Conservation (phyloP, 2,888 invertebrate genomes). For the Diplolepis rosae region DNA sequence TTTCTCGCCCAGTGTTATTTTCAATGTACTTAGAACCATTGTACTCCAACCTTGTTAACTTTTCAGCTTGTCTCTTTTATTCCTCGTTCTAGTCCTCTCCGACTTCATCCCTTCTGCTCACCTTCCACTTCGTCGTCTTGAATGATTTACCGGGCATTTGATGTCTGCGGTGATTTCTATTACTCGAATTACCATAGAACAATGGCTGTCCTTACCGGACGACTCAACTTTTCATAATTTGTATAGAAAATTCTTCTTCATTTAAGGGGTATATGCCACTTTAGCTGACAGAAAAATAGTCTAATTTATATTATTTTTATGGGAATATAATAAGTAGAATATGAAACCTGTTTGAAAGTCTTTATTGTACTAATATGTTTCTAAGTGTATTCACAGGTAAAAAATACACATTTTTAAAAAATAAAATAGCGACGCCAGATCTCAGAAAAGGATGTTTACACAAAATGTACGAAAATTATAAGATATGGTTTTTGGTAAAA, state of each 20-base stretch:
- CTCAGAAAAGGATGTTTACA: too few species aligned
- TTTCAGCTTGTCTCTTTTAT: conserved; percentile 35
- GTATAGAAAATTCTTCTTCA: neutral
- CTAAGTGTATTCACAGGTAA: too few species aligned
- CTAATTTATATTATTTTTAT: too few species aligned
- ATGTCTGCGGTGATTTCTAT: conserved; percentile 13
- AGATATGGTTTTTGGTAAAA: too few species aligned
- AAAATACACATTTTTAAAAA: too few species aligned
- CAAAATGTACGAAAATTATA: too few species aligned
- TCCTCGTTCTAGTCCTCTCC: conserved; percentile 19
- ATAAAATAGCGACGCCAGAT: too few species aligned
- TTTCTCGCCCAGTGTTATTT: conserved; percentile 9
- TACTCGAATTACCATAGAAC: neutral
- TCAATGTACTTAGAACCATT: conserved; percentile 32
- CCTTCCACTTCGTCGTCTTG: neutral
- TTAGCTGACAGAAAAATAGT: too few species aligned
- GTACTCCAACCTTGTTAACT: conserved; percentile 32
- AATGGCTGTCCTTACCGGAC: neutral
- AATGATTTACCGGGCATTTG: conserved; percentile 5
- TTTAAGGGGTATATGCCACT: too few species aligned
- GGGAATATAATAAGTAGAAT: too few species aligned
- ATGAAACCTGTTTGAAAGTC: too few species aligned
- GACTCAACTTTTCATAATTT: neutral
- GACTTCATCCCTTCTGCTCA: neutral
- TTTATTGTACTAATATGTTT: too few species aligned